A percentile compares a stretch with the other conserved stretches of the same genome.
Evolutionary conservation across 2,888 invertebrate species (phyloP).

Genomic region (Lepidonotus clava): DNA sequence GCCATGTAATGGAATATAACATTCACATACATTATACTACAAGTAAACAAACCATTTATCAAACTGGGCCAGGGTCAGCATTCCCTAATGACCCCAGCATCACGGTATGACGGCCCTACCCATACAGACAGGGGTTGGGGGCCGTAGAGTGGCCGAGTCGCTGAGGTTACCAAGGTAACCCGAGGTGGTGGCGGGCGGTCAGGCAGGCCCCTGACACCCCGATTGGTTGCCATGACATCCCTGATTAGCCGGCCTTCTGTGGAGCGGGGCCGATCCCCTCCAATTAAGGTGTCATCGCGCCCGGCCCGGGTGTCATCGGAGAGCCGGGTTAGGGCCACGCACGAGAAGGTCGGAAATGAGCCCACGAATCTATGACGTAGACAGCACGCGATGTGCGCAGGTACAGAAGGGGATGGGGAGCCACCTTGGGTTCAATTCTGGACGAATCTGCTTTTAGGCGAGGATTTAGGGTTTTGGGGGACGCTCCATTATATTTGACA

Average conservation of each 20-base stretch:
- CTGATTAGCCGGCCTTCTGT: not conserved
- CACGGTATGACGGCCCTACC: too few relatives aligned
- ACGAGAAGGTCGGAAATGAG: not conserved
- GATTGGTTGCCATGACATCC: conserved; percentile 3
- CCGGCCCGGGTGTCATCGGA: not conserved
- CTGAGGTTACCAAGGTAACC: conserved; percentile 10
- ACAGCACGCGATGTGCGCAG: not conserved
- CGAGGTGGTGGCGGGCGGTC: not conserved
- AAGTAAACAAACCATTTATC: too few relatives aligned
- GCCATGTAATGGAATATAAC: too few relatives aligned
- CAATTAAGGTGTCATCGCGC: not conserved
- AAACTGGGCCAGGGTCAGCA: too few relatives aligned
- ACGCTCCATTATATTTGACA: too few relatives aligned
- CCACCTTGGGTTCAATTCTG: too few relatives aligned
- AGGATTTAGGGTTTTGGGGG: too few relatives aligned
- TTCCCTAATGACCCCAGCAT: too few relatives aligned
- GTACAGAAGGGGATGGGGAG: not conserved
- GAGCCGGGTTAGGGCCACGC: too few relatives aligned
- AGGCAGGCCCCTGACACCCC: not conserved
- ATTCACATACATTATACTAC: too few relatives aligned
- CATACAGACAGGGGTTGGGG: too few relatives aligned
- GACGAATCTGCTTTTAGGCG: too few relatives aligned
- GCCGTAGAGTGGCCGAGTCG: not conserved
- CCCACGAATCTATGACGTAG: not conserved
- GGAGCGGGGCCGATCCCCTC: not conserved